Base-by-base conservation (phyloP, 2,113 vertebrate genomes). In the Synchiropus splendidus region DNA sequence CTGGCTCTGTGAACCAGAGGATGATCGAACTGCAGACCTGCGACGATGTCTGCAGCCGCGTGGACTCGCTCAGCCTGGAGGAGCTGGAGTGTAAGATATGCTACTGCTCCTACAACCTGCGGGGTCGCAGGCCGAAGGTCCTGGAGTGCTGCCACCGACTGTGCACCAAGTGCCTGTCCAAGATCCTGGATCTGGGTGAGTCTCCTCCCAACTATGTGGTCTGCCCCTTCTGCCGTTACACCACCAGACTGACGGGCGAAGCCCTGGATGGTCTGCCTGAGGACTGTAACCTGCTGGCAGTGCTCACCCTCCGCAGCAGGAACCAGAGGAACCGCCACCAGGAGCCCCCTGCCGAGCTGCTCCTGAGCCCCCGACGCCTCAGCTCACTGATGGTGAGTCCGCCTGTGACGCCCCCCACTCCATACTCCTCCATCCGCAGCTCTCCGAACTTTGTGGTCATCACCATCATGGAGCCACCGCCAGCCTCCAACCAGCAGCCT, bases 51-150 rank as follows among this genome's bases (percentile, higher is more conserved):
- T 14, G 16, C 67, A 34, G 16, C 38, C 5, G 36, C 6, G 5
- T 64, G 10, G 88, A 92, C 47, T 49, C 53, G 1, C 80, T 78
- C 21, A 78, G 65, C 61, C 51, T 82, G 0, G 92, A 95, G 1
- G 91, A 98, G 55, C 81, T 97, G 0, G 93, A 98, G 83, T 97
- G 94, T 67, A 97, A 95, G 73, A 98, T 98, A 70, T 98, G 94
- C 48, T 97, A 97, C 68, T 92, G 86, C 11, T 74, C 81, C 1
- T 98, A 92, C 58, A 92, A 88, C 64, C 70, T 94, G 50, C 75
- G 81, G 1, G 83, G 87, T 58, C 85, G 89, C 21, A 87, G 91
- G 48, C 94, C 94, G 0, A 97, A 94, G 56, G 83, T 94, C 49
- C 87, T 97, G 10, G 85, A 85, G 51, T 97, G 94, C 13, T 88